Evolutionary conservation across 2,113 vertebrate species (phyloP), one percentile per base, ranked within the genome.

Genomic region (Forbesichthys agassizii): DNA sequence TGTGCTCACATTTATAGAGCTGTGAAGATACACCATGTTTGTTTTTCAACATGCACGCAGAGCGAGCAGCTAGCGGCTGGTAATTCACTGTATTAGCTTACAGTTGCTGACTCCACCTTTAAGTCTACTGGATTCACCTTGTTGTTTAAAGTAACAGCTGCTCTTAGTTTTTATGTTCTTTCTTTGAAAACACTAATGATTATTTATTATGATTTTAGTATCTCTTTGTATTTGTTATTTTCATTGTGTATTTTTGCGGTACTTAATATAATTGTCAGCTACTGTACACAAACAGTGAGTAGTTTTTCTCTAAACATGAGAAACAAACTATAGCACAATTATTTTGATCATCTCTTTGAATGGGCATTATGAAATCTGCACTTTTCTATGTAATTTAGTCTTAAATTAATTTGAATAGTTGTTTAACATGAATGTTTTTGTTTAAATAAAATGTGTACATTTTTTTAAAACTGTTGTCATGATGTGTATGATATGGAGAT

Each of bases 141-240:
- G 20, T 77, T 90, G 83, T 88, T 90, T 84, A 86, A 81, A 82
- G 68, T 73, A 83, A 64, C 68, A 73, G 73, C 81, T 85, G 77
- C 81, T 84, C 55, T 67, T 27, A 13, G 49, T 47, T 48, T 66
- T 64, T 64, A 61, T 65, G 14, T 68, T 66, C 79, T 78, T 71
- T 75, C 75, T 67, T 73, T 69, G 46, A 20, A 70, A 86, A 91
- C 87, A 90, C 86, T 90, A 90, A 86, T 89, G 55, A 73, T 68
- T 84, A 85, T 89, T 87, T 88, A 82, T 90, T 84, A 62, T 81
- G 67, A 82, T 85, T 69, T 56, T 33, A 68, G 68, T 3, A 33
- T 61, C n/a, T 59, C 12, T 20, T 68, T 59, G 14, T 54, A 75
- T 75, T 80, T 65, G 33, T 66, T 56, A 77, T 82, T 60, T 72